Evolutionary conservation across 2,888 invertebrate species (phyloP).

Genomic region (Ichneumoninae sp.): DNA sequence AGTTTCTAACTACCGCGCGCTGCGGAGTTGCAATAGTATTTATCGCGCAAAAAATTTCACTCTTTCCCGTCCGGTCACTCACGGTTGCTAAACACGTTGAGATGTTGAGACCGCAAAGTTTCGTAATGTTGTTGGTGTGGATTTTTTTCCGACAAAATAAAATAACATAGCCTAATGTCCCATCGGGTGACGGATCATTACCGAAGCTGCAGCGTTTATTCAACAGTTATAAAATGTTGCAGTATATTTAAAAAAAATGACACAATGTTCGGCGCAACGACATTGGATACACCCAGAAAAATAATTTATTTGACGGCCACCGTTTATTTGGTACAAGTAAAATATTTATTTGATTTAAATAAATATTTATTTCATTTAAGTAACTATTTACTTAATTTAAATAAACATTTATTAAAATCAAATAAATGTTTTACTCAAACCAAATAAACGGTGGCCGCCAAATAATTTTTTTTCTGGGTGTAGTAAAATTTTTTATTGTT

Average conservation of each 20-base stretch:
- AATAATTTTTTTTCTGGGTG: no score
- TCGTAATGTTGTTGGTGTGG: neutral
- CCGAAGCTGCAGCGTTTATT: neutral
- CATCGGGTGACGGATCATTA: neutral
- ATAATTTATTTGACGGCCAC: no score
- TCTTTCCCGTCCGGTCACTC: constrained; percentile 4
- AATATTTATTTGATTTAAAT: no score
- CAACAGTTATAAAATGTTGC: neutral
- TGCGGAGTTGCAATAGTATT: neutral
- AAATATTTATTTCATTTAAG: no score
- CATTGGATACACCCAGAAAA: neutral
- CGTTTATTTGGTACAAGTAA: no score
- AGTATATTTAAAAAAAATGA: neutral
- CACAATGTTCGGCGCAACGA: neutral
- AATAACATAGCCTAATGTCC: neutral
- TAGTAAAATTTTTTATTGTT: neutral
- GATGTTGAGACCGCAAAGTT: constrained; percentile 1
- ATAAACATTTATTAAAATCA: no score
- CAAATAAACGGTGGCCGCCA: no score
- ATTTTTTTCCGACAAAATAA: neutral
- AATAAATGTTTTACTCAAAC: no score
- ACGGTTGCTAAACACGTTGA: neutral
- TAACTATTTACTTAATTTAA: no score
- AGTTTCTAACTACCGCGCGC: neutral
- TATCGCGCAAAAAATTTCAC: neutral